Base-by-base conservation (phyloP, 2,113 vertebrate genomes). In the Struthio camelus region DNA sequence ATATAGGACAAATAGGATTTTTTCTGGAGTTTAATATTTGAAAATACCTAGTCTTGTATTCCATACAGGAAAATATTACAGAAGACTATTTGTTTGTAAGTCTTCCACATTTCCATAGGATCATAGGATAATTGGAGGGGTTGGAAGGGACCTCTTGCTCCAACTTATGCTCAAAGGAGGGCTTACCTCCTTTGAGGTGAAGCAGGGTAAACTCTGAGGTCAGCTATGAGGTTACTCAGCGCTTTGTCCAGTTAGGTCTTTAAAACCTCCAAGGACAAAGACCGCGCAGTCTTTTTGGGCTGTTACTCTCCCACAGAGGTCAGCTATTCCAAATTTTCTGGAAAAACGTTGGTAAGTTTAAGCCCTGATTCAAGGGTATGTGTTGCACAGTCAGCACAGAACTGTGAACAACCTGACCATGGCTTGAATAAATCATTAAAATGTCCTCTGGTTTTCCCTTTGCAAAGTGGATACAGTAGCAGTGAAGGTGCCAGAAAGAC, bases 401-500 rank as follows among this genome's bases (percentile, higher is more conserved):
- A 38, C 59, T 51, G 30, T 54, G 40, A 90, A 54, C 78, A 89
- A 46, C 16, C 71, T 64, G 81, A 32, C 66, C 58, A 50, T 0
- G 0, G 30, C 78, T 85, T 77, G 66, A 94, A 40, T 87, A 95
- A 94, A 76, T 89, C 89, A 89, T 92, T 93, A 54, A 54, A 89
- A 73, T 30, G 81, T 75, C 81, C 91, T 94, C 76, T 44, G 94
- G 54, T 67, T 71, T 89, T 87, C 36, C 46, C 46, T 91, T 72
- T 44, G 34, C 62, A 24, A 91, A 32, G 64, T 56, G 50, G 73
- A 92, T 96, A 64, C 50, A 23, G 79, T 94, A 73, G 87, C 89
- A 46, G 46, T 22, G n/a, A 59, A 93, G 91, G 84, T 96, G 95
- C 94, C 93, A 92, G 83, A 40, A 93, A 66, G 66, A n/a, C 93